Evolutionary conservation across 64 coral and sea anemone species (phyloP), one percentile per base, ranked within the genome.

Genomic region (Acropora yongei): DNA sequence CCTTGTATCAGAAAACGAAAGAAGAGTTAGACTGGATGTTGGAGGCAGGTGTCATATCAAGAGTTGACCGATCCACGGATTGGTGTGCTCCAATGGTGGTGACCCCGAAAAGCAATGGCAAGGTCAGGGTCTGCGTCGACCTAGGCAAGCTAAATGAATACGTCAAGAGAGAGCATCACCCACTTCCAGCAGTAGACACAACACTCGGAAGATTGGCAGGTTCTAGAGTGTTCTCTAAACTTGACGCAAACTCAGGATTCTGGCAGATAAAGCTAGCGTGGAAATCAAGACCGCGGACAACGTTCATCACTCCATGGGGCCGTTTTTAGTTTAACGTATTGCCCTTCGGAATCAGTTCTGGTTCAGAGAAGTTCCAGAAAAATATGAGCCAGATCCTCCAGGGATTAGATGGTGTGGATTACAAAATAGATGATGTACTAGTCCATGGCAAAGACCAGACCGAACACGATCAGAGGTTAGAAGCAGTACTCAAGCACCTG

Each of bases 1-100:
- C 89, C n/a, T 71, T 95, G 44, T 80, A 80, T 68, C n/a, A 50
- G 44, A 68, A 90, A 3, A 73, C 47, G 0, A 80, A 90, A 44
- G 39, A 80, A 8, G 77, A 80, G 14, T 48, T 90, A 16, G 78
- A 80, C 4, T 44, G 61, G 2, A 68, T 69, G 58, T 12, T 61
- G 14, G 58, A 89, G 53, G 9, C 44, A 63, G 76, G 76, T 1
- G 77, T 80, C 9, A 90, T 80, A 17, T 79, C 77, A 14, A 18
- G 14, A 39, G 48, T 78, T 12, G 47, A 78, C 44, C 44, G 19
- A 1, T 46, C 43, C 1, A 74, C 84, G 48, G 63, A 87, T 44
- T 83, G 80, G 57, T 83, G 80, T 49, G 44, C 50, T 63, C n/a
- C n/a, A n/a, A n/a, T n/a, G n/a, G n/a, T n/a, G n/a, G n/a, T n/a